Evolutionary conservation across 2,113 vertebrate genomes (phyloP), one percentile per base, ranked within the genome.

Genomic region (Centropus unirufus): DNA sequence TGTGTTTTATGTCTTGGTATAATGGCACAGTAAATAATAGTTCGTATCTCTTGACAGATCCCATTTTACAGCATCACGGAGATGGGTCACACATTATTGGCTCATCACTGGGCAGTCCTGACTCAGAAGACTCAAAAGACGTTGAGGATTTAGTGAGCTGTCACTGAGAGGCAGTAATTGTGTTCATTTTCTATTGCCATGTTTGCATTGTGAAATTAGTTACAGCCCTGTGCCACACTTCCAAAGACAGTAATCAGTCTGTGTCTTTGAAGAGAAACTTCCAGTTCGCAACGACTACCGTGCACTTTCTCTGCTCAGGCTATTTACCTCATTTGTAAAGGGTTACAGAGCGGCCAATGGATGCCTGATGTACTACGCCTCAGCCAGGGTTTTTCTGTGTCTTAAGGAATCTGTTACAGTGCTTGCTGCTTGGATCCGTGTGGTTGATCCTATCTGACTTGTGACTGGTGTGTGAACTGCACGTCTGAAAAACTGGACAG

Each of bases 61-160:
- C 99, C 32, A 99, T 99, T 96, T 96, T 99, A 26, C 99, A 99
- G 51, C 99, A 99, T 92, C 99, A 99, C 54, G 98, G 96, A 83
- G 98, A 98, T 68, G 98, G 98, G 54, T 98, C 98, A 15, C 98
- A 99, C 95, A 98, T 98, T 36, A 98, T 98, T 92, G 97, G 96
- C 86, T 98, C 98, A 29, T 97, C 98, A 0, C n/a, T 98, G 95
- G 95, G 97, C 87, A 98, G 98, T 86, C 98, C 98, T 69, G 93
- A 97, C 90, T 98, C 97, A 0, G 98, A 98, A 92, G 98, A 98
- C 68, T 98, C 98, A 49, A 98, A 98, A 95, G 97, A 98, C 68
- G 97, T 97, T 76, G 98, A 98, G 75, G 98, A 98, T 80, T 95
- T 98, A 92, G 98, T 98, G 80, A 97, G 97, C 87, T 98, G 97